Evolutionary conservation across 2,888 invertebrate species (phyloP).

Genomic region (Azorinus chamasolen): DNA sequence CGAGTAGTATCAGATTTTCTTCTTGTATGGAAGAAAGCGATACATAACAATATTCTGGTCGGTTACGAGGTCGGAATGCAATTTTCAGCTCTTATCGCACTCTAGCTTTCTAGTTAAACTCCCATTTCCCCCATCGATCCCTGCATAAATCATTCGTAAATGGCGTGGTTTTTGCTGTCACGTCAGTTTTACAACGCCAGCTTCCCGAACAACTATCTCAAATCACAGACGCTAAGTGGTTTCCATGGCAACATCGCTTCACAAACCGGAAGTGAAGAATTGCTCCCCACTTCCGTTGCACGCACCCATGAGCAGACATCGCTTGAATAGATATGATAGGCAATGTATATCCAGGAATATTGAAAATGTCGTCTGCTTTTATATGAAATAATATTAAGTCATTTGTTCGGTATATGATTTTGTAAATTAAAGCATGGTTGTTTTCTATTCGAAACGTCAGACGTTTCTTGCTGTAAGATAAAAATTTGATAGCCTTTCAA

Average conservation of each 20-base stretch:
- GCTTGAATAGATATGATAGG: neutral
- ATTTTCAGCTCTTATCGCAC: conserved; percentile 10
- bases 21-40: too few relatives aligned
- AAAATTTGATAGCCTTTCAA: too few relatives aligned
- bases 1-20: too few relatives aligned
- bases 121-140: conserved; percentile 48
- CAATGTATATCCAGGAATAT: too few relatives aligned
- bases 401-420: too few relatives aligned
- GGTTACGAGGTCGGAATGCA: too few relatives aligned
- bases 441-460: too few relatives aligned
- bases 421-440: too few relatives aligned
- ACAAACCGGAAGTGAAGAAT: conserved; percentile 55
- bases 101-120: conserved; percentile 40
- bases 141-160: conserved; percentile 59
- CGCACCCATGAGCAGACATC: conserved; percentile 49
- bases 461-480: too few relatives aligned
- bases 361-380: too few relatives aligned
- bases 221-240: conserved; percentile 54
- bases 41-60: too few relatives aligned
- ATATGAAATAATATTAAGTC: too few relatives aligned
- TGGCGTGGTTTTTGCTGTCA: conserved; percentile 58
- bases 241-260: conserved; percentile 59
- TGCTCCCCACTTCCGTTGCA: conserved; percentile 59
- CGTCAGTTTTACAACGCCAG: conserved; percentile 52
- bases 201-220: conserved; percentile 51